phyloP scores from a whole-genome alignment of 2,113 vertebrate species.

The Bambusicola thoracicus region DNA sequence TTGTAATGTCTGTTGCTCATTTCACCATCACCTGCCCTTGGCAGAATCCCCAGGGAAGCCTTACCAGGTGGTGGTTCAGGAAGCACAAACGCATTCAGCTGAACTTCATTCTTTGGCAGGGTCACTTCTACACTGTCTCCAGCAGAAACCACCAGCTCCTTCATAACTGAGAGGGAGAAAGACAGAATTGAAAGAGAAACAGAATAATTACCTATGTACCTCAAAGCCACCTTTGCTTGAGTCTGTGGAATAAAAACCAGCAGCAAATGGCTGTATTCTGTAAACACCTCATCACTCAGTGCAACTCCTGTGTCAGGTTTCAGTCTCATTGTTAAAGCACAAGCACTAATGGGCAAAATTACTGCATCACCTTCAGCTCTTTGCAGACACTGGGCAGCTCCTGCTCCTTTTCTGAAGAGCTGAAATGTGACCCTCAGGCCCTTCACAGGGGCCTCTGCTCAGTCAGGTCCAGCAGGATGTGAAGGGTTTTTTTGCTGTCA shows the following conservation, averaged over 20 bases:
- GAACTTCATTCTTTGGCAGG: conserved; percentile 89
- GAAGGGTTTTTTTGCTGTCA: background rate
- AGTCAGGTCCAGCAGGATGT: background rate
- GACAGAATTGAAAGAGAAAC: conserved; percentile 12
- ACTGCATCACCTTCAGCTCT: background rate
- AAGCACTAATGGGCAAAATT: conserved; percentile 12
- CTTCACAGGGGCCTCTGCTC: background rate
- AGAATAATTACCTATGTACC: rapidly evolving
- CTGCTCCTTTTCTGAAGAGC: background rate
- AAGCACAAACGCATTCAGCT: conserved; percentile 92
- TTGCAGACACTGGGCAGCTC: background rate
- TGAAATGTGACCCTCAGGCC: background rate
- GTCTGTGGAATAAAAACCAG: background rate
- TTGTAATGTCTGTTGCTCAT: background rate
- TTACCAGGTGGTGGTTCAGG: conserved; percentile 84
- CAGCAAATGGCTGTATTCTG: background rate
- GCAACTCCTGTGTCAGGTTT: background rate
- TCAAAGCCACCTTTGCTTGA: background rate
- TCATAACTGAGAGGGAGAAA: conserved; percentile 75
- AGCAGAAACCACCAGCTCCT: conserved; percentile 94
- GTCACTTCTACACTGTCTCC: conserved; percentile 92
- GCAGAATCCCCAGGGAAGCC: background rate
- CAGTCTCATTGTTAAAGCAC: background rate
- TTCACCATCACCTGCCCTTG: background rate
- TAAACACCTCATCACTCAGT: background rate